Evolutionary conservation across 2,888 invertebrate species (phyloP), one percentile per base, ranked within the genome.

Genomic region (Amitus sp.): DNA sequence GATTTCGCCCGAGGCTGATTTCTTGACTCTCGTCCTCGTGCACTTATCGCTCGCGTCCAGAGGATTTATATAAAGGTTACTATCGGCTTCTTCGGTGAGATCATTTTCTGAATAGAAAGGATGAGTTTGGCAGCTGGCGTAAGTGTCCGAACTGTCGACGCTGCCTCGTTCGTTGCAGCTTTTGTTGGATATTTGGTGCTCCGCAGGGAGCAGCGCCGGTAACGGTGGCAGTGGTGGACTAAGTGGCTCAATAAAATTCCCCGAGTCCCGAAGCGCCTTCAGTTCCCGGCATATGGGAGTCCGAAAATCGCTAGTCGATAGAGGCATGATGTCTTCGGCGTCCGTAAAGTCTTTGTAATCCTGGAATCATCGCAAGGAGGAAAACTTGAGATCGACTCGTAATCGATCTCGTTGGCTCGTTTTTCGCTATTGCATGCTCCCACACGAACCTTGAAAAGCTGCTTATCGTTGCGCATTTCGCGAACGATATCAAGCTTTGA

Each of bases 91-190:
- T 81, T 87, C 86, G 72, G 89, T 88, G 78, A 90, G 86, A 85
- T 90, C 90, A 81, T 88, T 90, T 70, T 93, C 92, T 76, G 94
- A 94, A 84, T 92, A 89, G 85, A 93, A 95, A 78, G 95, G 95
- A 86, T 96, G 95, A 78, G 96, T 96, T 86, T 95, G 93, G 86
- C 96, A 96, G 85, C 95, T 96, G 83, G 95, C 95, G 85, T 95
- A 97, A 71, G 96, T 96, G 84, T 96, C 96, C 78, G 95, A 92
- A 85, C 95, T 91, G 85, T 87, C 86, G 57, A 86, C 84, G 79
- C 84, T 84, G 34, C 84, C 84, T 40, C 83, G 79, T 60, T 84
- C 84, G 71, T 77, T 80, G 71, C 80, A 80, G 66, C 64, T 37
- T 46, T 63, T 66, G 51, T 53, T 64, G 55, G 62, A 63, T 17